Percentiles rank a stretch among this genome's conserved stretches.
These are phyloP conservation scores for Actenoides lindsayi DNA, from an alignment of 2,113 vertebrate genomes.

Conservation along the genomic window DNA sequence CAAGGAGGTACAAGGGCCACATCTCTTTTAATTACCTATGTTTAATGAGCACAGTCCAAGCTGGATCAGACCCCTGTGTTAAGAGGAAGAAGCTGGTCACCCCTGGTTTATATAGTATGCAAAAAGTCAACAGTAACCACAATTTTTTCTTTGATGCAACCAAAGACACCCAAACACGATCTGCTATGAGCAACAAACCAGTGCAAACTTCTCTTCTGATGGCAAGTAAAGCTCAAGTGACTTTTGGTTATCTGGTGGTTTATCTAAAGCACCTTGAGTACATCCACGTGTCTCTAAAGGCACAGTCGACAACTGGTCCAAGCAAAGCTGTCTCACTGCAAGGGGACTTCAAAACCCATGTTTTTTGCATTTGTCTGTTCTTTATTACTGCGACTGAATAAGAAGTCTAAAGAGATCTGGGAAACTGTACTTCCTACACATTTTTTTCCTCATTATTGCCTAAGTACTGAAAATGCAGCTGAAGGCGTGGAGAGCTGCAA, in stretches of 20 bases:
- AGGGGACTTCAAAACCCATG: background rate
- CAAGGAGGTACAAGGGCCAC: background rate
- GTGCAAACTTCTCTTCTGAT: background rate
- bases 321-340: background rate
- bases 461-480: slow-evolving; percentile 11
- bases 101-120: background rate
- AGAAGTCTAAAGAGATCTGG: slow-evolving; percentile 1
- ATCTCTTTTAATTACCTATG: background rate
- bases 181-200: background rate
- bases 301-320: background rate
- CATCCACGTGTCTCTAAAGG: background rate
- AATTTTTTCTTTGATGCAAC: background rate
- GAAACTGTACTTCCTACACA: slow-evolving; percentile 23
- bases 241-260: background rate
- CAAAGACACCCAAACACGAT: background rate
- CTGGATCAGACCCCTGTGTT: background rate
- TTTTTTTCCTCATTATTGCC: slow-evolving; percentile 23
- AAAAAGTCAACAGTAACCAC: background rate
- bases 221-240: background rate
- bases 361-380: background rate
- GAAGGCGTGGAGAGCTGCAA: background rate
- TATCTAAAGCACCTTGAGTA: background rate
- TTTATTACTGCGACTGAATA: slow-evolving; percentile 3
- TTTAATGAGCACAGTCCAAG: background rate
- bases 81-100: background rate